Evolutionary conservation across 2,888 invertebrate species (phyloP), one percentile per base, ranked within the genome.

Genomic region (Polydrusus cervinus): DNA sequence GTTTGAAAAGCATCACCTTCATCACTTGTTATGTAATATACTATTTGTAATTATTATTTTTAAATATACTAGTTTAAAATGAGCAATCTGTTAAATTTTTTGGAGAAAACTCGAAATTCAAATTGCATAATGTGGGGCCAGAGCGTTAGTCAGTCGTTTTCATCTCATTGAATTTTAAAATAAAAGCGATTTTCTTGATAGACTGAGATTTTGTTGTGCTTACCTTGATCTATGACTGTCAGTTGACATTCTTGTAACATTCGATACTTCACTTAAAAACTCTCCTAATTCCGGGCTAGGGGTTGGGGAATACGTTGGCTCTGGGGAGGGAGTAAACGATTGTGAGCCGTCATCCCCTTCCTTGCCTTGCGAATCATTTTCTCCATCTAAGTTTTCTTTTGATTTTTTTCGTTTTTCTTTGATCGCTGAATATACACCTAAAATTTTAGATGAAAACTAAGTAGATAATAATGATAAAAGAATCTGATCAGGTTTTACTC

Each of bases 311-410:
- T 81, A 81, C 14, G 78, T 75, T 53, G 82, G 83, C 34, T 83
- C 83, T 25, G 78, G 88, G 85, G 88, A 88, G 80, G 88, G 85
- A 86, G 89, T 68, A 38, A 88, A 83, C 88, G 88, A 78, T 67
- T 81, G 80, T n/a, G 78, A 76, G 20, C 51, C 66, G n/a, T 77
- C 77, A 40, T 77, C 72, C 2, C 25, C 49, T 1, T 76, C 69
- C 14, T 65, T 70, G 20, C 14, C 34, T 13, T 64, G 55, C 11
- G 25, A 16, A 10, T 73, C 70, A 62, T 14, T 70, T 43, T 49
- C 60, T 8, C 25, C 67, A 13, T 60, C 57, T 14, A 10, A 55
- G 43, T 61, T 40, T 38, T 47, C 51, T 74, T 77, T 60, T 57
- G 79, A 64, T 38, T 7, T 49, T 30, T 30, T 72, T 16, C 40